phyloP scores from a whole-genome alignment of 2,888 invertebrate genomes.

The Dynastes grantii region DNA sequence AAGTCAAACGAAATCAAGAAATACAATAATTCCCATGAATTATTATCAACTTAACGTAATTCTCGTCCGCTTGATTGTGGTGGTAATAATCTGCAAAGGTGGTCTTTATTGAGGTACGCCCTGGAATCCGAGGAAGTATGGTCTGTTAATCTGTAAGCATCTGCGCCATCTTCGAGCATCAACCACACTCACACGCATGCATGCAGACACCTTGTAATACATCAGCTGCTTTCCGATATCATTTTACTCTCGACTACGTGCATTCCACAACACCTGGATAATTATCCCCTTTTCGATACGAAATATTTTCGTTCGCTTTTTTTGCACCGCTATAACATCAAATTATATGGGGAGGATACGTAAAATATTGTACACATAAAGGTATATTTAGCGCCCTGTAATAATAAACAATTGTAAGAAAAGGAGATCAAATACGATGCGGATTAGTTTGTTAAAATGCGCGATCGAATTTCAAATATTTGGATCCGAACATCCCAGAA shows the following conservation, averaged over 20 bases:
- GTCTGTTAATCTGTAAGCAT: conserved; percentile 54
- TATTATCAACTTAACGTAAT: not conserved
- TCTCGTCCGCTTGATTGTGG: not conserved
- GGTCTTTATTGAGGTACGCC: conserved; percentile 46
- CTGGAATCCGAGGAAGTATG: conserved; percentile 51
- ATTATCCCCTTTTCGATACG: conserved; percentile 32
- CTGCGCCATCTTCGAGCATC: conserved; percentile 50
- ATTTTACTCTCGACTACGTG: conserved; percentile 38
- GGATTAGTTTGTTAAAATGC: conserved; percentile 9
- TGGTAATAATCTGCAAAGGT: conserved; percentile 49
- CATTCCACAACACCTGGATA: conserved; percentile 42
- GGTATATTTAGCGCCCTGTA: conserved; percentile 7
- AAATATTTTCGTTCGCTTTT: conserved; percentile 32
- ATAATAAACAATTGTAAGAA: not conserved
- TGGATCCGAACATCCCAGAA: conserved; percentile 1
- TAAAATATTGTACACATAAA: not conserved
- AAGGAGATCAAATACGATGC: not conserved
- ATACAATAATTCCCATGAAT: not conserved
- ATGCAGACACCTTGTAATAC: conserved; percentile 25
- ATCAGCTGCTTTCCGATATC: conserved; percentile 44
- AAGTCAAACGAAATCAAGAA: too few species aligned
- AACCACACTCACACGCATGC: conserved; percentile 36
- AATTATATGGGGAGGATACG: not conserved
- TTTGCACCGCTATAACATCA: conserved; percentile 4
- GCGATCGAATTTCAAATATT: conserved; percentile 41